Base-by-base conservation (phyloP, 2,113 vertebrate genomes). In the Gasterosteus aculeatus region DNA sequence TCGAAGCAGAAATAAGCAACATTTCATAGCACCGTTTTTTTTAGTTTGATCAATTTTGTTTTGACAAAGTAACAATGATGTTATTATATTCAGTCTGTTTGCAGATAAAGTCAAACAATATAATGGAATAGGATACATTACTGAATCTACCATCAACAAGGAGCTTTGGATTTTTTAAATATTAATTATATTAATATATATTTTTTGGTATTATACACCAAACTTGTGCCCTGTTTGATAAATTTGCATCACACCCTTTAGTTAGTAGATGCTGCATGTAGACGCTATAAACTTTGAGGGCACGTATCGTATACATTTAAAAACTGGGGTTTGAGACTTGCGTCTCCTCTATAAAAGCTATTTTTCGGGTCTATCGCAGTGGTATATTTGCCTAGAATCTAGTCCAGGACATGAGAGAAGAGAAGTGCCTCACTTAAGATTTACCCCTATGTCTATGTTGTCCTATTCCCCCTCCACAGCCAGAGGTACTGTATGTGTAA, bases 401-500 rank as follows among this genome's bases (percentile, higher is more conserved):
- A 38, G 10, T 39, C 2, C 38, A 31, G 51, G 10, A 53, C 0
- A 26, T 60, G 8, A 60, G 3, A 46, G 5, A 74, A 26, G 22
- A 26, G 46, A 75, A 39, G 14, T 54, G 29, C 68, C 4, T 44
- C 26, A 67, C n/a, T 8, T 0, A 10, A 54, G 10, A 16, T 64
- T 0, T 7, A 38, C 35, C 33, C 33, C 33, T 31, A 11, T 53
- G 41, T 56, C 42, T 41, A 1, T 39, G 0, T 19, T 77, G 9
- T 83, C 35, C 31, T 75, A 2, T 89, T 79, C 86, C 51, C 83
- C 71, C 71, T 74, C 81, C 56, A 31, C 94, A 99, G 98, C 94
- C 98, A 99, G 92, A 95, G 98, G 79, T 99, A 99, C 92, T 99
- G 98, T 86, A 98, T 99, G 97, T 99, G 98, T 82, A 99, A 99